Percentiles rank a stretch among this genome's conserved stretches.
Conservation (phyloP, 1,140 invertebrate genomes). For the Drosophila biarmipes region DNA sequence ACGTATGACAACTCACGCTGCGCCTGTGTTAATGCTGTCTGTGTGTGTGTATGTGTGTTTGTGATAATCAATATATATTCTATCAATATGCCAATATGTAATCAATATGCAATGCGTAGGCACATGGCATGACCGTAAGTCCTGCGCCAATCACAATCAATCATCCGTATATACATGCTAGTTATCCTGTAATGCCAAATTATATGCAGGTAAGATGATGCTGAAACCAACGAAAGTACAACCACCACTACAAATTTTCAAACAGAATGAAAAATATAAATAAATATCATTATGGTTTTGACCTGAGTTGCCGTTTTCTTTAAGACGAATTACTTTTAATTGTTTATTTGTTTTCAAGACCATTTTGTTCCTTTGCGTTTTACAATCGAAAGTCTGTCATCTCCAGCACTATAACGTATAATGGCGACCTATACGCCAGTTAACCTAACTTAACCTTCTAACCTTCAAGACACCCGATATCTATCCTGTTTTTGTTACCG, state of each 20-base stretch:
- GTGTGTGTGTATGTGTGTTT: conserved; percentile 57
- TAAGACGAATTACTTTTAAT: conserved; percentile 29
- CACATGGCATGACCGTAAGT: conserved; percentile 85
- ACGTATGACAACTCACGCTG: conserved; percentile 61
- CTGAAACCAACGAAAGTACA: conserved; percentile 40
- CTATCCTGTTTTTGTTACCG: conserved; percentile 18
- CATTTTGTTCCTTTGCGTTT: conserved; percentile 15
- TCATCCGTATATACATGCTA: conserved; percentile 85
- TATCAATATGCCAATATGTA: conserved; percentile 56
- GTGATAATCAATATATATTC: conserved; percentile 56
- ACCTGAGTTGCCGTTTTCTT: conserved; percentile 41
- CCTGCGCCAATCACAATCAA: conserved; percentile 85
- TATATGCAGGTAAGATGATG: conserved; percentile 84
- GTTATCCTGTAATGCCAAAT: conserved; percentile 85
- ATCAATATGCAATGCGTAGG: conserved; percentile 65
- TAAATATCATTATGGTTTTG: conserved; percentile 48
- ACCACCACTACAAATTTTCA: conserved; percentile 27
- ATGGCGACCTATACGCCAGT: conserved; percentile 28
- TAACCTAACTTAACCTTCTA: conserved; percentile 16
- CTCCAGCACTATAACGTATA: conserved; percentile 41
- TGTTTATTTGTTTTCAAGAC: conserved; percentile 11
- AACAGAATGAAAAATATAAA: conserved; percentile 39
- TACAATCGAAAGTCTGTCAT: conserved; percentile 42
- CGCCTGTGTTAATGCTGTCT: conserved; percentile 73
- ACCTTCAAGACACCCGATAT: conserved; percentile 9